These are phyloP conservation scores for Mungos mungo DNA, from an alignment of 2,113 vertebrate genomes.

Conservation along the genomic window DNA sequence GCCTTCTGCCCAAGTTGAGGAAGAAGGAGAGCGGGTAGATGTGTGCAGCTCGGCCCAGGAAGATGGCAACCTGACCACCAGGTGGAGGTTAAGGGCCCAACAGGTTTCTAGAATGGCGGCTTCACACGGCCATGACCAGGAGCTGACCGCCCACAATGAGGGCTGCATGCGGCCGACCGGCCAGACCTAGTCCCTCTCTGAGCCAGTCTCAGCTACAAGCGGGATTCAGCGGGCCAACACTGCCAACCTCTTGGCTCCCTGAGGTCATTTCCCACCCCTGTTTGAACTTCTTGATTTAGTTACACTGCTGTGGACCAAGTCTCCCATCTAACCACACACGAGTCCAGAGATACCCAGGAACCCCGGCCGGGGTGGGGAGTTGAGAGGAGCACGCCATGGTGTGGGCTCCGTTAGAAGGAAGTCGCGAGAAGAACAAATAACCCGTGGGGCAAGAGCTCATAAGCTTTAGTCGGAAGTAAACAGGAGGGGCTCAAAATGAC, in stretches of 20 bases:
- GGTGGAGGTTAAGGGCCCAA: slow-evolving; percentile 85
- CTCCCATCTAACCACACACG: background rate
- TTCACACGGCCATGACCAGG: background rate
- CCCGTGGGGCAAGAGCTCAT: background rate
- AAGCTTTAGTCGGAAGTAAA: slow-evolving; percentile 32
- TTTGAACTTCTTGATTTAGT: slow-evolving; percentile 33
- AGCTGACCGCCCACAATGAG: background rate
- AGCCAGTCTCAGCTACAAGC: background rate
- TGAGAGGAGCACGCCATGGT: background rate
- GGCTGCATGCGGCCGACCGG: background rate
- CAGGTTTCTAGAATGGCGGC: background rate
- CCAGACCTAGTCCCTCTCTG: background rate
- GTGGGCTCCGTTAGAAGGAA: slow-evolving; percentile 1
- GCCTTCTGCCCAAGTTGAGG: slow-evolving; percentile 94
- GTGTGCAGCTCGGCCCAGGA: slow-evolving; percentile 95
- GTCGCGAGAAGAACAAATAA: background rate
- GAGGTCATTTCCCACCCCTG: background rate
- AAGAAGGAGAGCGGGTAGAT: slow-evolving; percentile 98
- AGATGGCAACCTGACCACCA: slow-evolving; percentile 90
- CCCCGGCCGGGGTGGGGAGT: background rate
- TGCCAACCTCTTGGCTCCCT: background rate
- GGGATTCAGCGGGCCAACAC: background rate
- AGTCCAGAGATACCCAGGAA: slow-evolving; percentile 4
- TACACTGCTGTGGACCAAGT: background rate
- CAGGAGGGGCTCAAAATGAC: background rate